These are phyloP conservation scores for Gadus chalcogrammus DNA, from an alignment of 2,113 vertebrate genomes.

Conservation along the genomic window DNA sequence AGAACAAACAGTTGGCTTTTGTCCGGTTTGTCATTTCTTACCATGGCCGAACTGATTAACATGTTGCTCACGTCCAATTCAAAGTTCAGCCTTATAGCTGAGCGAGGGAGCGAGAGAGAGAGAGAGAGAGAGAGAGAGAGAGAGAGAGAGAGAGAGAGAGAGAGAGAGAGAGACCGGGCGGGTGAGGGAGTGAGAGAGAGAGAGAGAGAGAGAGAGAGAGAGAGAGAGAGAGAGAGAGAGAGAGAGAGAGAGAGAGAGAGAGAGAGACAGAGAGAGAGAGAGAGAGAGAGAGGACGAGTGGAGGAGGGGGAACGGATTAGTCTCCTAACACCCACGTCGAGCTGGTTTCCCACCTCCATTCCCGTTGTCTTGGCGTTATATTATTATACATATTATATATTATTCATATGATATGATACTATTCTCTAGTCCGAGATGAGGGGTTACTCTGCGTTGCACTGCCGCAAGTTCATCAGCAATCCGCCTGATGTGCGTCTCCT, in stretches of 20 bases:
- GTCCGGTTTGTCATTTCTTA: constrained; percentile 59
- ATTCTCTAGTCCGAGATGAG: no score
- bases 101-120: constrained; percentile 33
- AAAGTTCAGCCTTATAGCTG: constrained; percentile 74
- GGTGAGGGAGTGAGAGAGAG: constrained; percentile 27
- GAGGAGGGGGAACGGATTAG: constrained; percentile 16
- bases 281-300: background rate
- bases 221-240: constrained; percentile 17
- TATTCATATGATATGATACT: no score
- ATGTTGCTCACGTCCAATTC: constrained; percentile 77
- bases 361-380: background rate
- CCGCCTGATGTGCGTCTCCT: background rate
- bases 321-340: constrained; percentile 51
- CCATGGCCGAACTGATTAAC: constrained; percentile 56
- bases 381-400: no score
- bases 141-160: background rate
- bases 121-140: background rate
- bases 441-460: no score
- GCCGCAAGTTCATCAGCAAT: background rate
- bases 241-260: constrained; percentile 13
- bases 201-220: constrained; percentile 27
- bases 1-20: constrained; percentile 55
- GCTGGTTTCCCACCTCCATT: constrained; percentile 17
- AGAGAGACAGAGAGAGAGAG: constrained; percentile 21
- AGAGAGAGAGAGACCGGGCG: constrained; percentile 4